Percentiles rank a stretch among this genome's conserved stretches.
phyloP scores from a whole-genome alignment of 2,888 invertebrate species.

The Lasioglossum oenotherae region DNA sequence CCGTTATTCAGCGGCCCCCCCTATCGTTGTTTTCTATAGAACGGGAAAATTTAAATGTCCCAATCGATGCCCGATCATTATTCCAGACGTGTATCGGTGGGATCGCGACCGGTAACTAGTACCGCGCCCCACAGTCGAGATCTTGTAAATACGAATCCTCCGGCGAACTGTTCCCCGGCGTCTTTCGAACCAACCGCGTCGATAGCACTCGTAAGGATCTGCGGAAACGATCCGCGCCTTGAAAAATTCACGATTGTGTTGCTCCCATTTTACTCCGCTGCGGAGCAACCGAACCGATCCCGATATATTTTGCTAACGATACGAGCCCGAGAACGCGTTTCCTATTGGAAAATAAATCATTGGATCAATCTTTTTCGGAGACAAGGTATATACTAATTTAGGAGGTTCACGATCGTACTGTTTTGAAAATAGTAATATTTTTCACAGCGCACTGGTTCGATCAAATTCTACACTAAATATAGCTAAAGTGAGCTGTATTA shows the following conservation, averaged over 20 bases:
- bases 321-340: not conserved
- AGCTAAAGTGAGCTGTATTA: no score
- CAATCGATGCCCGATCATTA: constrained; percentile 70
- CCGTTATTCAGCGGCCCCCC: constrained; percentile 40
- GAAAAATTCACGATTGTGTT: not conserved
- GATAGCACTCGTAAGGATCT: not conserved
- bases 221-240: not conserved
- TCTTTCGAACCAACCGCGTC: not conserved
- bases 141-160: constrained; percentile 14
- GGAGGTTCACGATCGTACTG: no score
- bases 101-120: constrained; percentile 35
- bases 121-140: not conserved
- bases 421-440: no score
- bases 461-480: no score
- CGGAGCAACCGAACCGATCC: not conserved
- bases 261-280: not conserved
- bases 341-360: not conserved
- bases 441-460: no score
- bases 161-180: not conserved
- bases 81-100: constrained; percentile 53
- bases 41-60: constrained; percentile 71
- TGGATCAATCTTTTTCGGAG: not conserved
- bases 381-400: not conserved
- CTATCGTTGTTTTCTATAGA: constrained; percentile 57
- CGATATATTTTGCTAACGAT: not conserved